Base-by-base conservation (phyloP, 1,140 invertebrate species). In the Saccostrea cuccullata region DNA sequence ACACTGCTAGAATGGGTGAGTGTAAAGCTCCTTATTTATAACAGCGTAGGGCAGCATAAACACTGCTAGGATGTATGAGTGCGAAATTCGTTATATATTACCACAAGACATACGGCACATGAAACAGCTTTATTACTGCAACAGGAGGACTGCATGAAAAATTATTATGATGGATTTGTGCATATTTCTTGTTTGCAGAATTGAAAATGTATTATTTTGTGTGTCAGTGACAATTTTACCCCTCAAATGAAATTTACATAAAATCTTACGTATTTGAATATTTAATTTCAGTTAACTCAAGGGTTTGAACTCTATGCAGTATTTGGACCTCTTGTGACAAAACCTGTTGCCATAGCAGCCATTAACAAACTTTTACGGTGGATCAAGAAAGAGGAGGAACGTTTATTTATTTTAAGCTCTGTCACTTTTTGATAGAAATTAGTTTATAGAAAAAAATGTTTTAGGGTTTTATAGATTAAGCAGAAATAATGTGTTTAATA, bases 381-480 rank as follows among this genome's bases (percentile, higher is more conserved):
- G 98, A 98, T 99, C 88, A 98, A 99, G 93, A 98, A 97, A 93
- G 98, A 98, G 94, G 98, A 99, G 94, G 97, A 98, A 87, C 96
- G 97, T 91, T 96, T 99, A 93, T 99, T 99, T 95, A 98, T 99
- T 94, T 96, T 98, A 92, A 98, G 97, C 95, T 97, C 98, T 82
- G 97, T 97, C 4, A 98, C 97, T 60, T 98, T 98, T 85, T 90
- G 70, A 89, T 40, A 13, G 30, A 36, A 4, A 36, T 26, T 36
- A n/a, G n/a, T 64, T 64, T 64, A 36, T 17, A 30, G 70, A 77
- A 77, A 36, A 30, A 30, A 30, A 15, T 67, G 60, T 23, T 8
- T 64, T 67, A 36, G 2, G 20, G 23, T 67, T 20, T 36, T 36
- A 36, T 23, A 67, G 60, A 20, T 20, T 23, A 23, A 23, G 11